Conservation (phyloP, 2,113 vertebrate species). For the Silurus meridionalis region DNA sequence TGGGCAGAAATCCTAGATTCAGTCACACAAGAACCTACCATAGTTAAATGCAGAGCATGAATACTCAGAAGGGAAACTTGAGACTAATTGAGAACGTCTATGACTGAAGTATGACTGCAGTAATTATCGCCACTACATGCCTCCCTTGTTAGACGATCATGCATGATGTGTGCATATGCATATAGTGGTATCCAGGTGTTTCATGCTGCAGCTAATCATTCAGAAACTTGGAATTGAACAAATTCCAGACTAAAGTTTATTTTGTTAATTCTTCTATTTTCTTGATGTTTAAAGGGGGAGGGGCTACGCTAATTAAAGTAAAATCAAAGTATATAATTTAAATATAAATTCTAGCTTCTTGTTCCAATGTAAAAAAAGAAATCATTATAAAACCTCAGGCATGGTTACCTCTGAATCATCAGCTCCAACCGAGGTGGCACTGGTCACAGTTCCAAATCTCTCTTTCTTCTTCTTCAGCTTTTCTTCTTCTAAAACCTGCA, state of each 20-base stretch:
- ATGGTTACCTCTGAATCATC: constrained; percentile 74
- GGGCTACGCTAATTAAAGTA: too few species aligned
- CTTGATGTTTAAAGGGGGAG: too few species aligned
- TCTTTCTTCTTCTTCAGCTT: constrained; percentile 86
- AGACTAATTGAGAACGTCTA: background rate
- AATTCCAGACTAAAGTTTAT: too few species aligned
- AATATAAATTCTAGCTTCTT: background rate
- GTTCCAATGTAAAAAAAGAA: background rate
- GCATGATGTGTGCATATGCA: too few species aligned
- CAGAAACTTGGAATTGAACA: too few species aligned
- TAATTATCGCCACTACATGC: too few species aligned
- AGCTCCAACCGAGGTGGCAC: constrained; percentile 66
- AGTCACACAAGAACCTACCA: background rate
- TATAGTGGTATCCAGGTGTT: too few species aligned
- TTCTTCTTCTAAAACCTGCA: constrained; percentile 80
- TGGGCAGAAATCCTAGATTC: background rate
- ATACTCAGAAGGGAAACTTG: too few species aligned
- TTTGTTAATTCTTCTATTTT: too few species aligned
- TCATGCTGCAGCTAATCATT: too few species aligned
- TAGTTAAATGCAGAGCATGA: background rate
- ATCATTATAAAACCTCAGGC: background rate
- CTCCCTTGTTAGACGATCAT: too few species aligned
- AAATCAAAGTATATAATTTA: too few species aligned
- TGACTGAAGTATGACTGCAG: background rate
- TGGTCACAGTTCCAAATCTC: constrained; percentile 82